Evolutionary conservation across 2,797 vertebrate genomes (phyloP), one percentile per base, ranked within the genome.

Genomic region (Lindbergichthys nudifrons): DNA sequence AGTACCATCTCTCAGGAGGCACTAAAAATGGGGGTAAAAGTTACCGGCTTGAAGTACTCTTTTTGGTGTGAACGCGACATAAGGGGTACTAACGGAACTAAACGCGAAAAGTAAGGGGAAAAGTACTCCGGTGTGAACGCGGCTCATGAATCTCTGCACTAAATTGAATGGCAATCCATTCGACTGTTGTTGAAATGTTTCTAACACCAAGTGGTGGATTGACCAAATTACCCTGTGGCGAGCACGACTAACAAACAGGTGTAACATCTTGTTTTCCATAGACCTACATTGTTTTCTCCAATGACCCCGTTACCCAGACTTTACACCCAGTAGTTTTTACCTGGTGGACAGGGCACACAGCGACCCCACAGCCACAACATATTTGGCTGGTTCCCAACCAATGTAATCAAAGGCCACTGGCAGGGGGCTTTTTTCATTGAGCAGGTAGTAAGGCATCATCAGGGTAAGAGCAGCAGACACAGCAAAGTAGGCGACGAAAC

Each of bases 401-500:
- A 97, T 52, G 5, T 96, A 92, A 0, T 93, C 68, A 64, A 97
- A 97, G 73, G 97, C 96, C 2, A 75, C 91, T 1, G 96, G 96
- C 58, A 97, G 87, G 0, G 96, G 96, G 84, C 95, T 97, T 60
- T 88, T 91, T 62, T 93, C 69, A 66, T 87, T 92, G 12, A 97
- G 95, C 68, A 93, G 2, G 75, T 96, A 96, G 85, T 97, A 97
- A 0, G 96, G 97, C 95, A 97, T 96, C 95, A 97, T 96, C 69
- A 97, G 83, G 0, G 96, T 97, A 43, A 97, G 95, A 11, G 96
- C 91, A 0, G 96, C 96, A 4, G 97, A 97, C 73, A 97, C 95
- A 0, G 95, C 96, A 0, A 95, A 96, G 84, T 97, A 98, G 0
- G 91, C 93, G 82, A 97, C 39, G 90, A 97, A 98, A 83, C 96